These are phyloP conservation scores for Hippocampus barbouri DNA, from an alignment of 2,113 vertebrate species.

Conservation along the genomic window DNA sequence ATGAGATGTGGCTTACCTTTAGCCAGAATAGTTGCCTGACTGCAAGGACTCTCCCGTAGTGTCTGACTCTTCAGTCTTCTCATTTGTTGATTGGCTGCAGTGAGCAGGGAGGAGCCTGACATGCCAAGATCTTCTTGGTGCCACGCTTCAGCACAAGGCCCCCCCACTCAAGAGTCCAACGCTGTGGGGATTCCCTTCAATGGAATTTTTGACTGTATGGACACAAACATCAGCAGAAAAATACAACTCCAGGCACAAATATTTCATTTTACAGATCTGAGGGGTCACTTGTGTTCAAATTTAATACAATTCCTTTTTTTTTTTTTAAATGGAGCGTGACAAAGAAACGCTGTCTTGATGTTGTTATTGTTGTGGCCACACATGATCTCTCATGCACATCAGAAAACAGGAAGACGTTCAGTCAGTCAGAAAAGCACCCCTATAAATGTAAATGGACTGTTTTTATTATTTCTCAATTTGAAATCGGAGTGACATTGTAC, in stretches of 20 bases:
- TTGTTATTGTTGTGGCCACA: conserved; percentile 42
- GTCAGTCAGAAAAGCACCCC: conserved; percentile 12
- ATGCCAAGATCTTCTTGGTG: conserved; percentile 42
- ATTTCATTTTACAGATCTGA: not conserved
- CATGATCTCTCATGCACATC: conserved; percentile 48
- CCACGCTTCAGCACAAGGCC: not conserved
- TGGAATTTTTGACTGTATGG: conserved; percentile 26
- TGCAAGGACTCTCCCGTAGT: conserved; percentile 20
- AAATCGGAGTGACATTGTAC: conserved; percentile 15
- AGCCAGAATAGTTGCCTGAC: conserved; percentile 28
- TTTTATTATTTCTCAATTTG: conserved; percentile 34
- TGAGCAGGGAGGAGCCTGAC: conserved; percentile 1
- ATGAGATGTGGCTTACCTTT: conserved; percentile 59
- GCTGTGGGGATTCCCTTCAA: conserved; percentile 67
- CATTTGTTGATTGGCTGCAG: conserved; percentile 27
- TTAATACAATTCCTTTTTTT: not conserved
- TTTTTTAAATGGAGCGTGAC: not conserved
- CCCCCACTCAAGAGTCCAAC: conserved; percentile 19
- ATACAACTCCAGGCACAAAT: conserved; percentile 5
- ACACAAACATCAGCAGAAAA: conserved; percentile 2
- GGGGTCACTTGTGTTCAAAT: not conserved
- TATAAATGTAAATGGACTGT: not conserved
- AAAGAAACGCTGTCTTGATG: conserved; percentile 8
- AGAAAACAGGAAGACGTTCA: conserved; percentile 61
- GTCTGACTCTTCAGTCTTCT: conserved; percentile 58